A percentile compares a stretch with the other conserved stretches of the same genome.
Conservation (phyloP, 2,113 vertebrate species). For the Polypterus senegalus region DNA sequence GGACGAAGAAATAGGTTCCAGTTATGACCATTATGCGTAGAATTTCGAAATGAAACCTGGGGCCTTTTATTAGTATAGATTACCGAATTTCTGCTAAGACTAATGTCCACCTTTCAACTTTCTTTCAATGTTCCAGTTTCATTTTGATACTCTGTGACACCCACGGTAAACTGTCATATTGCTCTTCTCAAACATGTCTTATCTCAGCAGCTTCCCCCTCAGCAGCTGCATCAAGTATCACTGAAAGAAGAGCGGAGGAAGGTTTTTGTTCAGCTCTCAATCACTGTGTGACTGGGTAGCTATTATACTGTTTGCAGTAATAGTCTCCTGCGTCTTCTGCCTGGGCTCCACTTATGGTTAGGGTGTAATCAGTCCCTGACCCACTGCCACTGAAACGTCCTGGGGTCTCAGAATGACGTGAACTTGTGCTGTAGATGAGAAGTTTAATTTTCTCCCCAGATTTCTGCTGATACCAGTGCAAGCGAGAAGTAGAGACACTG, state of each 20-base stretch:
- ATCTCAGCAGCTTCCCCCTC: no score
- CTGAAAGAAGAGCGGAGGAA: constrained; percentile 3
- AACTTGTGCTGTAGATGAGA: constrained; percentile 4
- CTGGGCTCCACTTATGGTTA: constrained; percentile 31
- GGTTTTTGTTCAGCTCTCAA: constrained; percentile 27
- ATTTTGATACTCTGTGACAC: no score
- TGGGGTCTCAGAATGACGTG: background rate
- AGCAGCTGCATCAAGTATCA: no score
- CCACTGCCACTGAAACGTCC: constrained; percentile 30
- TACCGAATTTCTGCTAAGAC: no score
- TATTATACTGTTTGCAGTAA: constrained; percentile 13
- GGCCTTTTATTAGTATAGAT: no score
- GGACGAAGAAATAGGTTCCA: no score
- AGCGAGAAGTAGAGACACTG: background rate
- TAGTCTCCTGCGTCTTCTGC: constrained; percentile 28
- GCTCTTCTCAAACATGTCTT: no score
- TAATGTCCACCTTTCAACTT: no score
- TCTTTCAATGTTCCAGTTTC: no score
- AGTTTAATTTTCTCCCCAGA: constrained; percentile 29
- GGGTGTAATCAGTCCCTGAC: constrained; percentile 20
- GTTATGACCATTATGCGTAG: no score
- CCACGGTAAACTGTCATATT: no score
- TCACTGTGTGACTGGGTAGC: constrained; percentile 20
- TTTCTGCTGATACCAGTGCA: constrained; percentile 35
- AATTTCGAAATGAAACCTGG: no score